Conservation (phyloP, 2,888 invertebrate species). For the Polydrusus pterygomalis region DNA sequence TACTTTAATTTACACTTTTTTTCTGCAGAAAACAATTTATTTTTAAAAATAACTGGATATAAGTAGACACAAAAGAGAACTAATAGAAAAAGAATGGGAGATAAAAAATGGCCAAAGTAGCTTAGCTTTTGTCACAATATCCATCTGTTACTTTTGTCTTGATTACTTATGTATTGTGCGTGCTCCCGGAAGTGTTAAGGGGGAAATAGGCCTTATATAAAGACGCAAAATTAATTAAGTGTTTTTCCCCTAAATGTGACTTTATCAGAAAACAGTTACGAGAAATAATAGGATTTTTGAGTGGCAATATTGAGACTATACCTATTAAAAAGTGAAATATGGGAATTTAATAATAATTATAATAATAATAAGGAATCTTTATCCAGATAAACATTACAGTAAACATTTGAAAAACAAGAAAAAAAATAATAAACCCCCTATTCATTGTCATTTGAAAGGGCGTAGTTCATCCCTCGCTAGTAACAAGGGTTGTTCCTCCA, state of each 20-base stretch:
- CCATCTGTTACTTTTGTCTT: constrained; percentile 12
- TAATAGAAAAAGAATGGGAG: neutral
- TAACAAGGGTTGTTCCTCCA: too few relatives aligned
- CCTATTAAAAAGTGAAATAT: neutral
- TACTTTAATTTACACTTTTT: neutral
- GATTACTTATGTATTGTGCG: constrained; percentile 21
- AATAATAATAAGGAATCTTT: too few relatives aligned
- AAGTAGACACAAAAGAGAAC: constrained; percentile 1
- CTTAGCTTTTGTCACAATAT: constrained; percentile 15
- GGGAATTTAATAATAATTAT: too few relatives aligned
- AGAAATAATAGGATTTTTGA: too few relatives aligned
- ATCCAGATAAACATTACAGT: too few relatives aligned
- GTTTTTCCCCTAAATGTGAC: neutral
- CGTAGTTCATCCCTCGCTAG: too few relatives aligned
- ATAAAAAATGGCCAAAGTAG: constrained; percentile 9
- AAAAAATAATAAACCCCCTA: too few relatives aligned
- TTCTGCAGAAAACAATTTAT: neutral
- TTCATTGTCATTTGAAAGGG: too few relatives aligned
- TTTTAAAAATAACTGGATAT: neutral
- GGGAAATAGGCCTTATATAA: neutral
- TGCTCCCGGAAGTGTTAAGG: constrained; percentile 4
- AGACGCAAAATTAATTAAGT: constrained; percentile 4
- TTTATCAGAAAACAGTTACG: neutral
- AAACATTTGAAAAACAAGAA: too few relatives aligned
- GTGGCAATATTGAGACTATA: neutral